Evolutionary conservation across 2,888 invertebrate species (phyloP), one percentile per base, ranked within the genome.

Genomic region (Spisula subtruncata): DNA sequence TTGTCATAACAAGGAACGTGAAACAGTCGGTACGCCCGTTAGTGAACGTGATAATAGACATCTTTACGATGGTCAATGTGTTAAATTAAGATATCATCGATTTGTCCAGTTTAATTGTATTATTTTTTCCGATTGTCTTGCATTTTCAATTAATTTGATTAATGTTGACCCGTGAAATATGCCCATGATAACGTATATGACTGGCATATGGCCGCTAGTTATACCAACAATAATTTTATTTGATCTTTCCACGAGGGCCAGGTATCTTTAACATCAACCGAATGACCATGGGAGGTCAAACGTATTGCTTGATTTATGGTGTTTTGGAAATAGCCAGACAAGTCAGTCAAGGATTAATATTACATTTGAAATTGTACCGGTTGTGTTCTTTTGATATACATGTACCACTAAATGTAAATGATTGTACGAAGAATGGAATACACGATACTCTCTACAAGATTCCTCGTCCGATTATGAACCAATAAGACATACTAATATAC

Each of bases 111-210:
- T 75, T 75, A 32, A 75, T 75, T 32, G 75, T 75, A 75, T 35
- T 75, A 71, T 75, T 75, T 60, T 41, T 75, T 75, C 32, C 25
- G 75, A 32, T 32, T 75, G 75, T 32, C 75, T 35, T 75, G 75
- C 35, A 35, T 75, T 75, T 75, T 75, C 75, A 75, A 75, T 75
- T 75, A 75, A 75, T 75, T 32, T 75, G 75, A 75, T 75, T 75
- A 75, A 75, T 18, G 29, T 75, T 75, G 75, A 75, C 75, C 75
- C 75, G 75, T 75, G 75, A 75, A 75, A 75, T 75, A 35, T 75
- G 32, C 35, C 35, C 18, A 75, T 12, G 35, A 32, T 18, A 5
- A 29, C 75, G 35, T 35, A 35, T 75, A 60, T 32, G 32, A 75
- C 75, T 75, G 75, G 18, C 75, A 75, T 75, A 32, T 75, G 75